Evolutionary conservation across 1,140 invertebrate species (phyloP).

Genomic region (Trypoxylus dichotomus): DNA sequence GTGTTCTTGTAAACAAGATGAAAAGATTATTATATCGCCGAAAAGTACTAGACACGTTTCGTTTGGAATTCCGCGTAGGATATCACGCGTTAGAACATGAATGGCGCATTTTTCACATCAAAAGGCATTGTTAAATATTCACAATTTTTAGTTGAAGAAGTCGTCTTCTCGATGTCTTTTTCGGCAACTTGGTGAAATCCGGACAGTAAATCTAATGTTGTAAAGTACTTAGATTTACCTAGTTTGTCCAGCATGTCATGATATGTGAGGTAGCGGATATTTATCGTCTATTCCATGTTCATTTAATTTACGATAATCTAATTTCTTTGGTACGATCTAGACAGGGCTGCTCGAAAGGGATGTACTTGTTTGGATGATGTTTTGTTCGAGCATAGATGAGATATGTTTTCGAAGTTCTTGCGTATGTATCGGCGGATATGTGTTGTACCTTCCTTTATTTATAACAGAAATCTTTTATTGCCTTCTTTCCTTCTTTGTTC

Average conservation of each 20-base stretch:
- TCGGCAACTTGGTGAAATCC: no score
- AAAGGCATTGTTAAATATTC: background rate
- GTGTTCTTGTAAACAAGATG: background rate
- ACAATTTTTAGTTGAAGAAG: background rate
- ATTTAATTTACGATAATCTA: constrained; percentile 35
- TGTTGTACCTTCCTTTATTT: background rate
- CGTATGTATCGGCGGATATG: constrained; percentile 28
- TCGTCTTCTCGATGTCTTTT: no score
- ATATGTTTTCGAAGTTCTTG: background rate
- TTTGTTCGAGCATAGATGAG: background rate
- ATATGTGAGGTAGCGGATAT: no score
- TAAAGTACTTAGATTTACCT: no score
- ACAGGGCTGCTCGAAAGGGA: constrained; percentile 43
- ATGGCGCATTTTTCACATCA: background rate
- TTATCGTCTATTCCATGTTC: background rate
- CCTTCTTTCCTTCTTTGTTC: no score
- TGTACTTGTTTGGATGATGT: background rate
- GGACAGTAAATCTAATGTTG: no score
- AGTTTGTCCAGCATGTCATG: no score
- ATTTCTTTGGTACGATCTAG: constrained; percentile 46
- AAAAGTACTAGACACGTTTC: constrained; percentile 47
- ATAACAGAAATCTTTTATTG: background rate
- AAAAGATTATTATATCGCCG: constrained; percentile 44
- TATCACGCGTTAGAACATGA: background rate
- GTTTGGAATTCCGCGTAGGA: constrained; percentile 24